phyloP scores from a whole-genome alignment of 2,113 vertebrate species.

The Aramus guarauna region DNA sequence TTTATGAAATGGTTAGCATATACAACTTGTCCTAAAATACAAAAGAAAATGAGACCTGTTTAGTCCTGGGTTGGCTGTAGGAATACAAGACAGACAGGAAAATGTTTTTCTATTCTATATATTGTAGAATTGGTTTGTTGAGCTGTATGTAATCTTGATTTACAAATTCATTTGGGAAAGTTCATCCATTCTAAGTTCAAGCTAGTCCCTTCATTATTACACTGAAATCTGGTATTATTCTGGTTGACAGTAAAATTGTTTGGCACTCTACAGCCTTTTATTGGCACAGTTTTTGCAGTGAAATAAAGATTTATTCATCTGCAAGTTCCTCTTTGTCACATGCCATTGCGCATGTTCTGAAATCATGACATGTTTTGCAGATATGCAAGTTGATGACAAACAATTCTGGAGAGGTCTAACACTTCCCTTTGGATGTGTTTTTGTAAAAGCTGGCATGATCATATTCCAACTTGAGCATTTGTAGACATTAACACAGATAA shows the following conservation, averaged over 20 bases:
- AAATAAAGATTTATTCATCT: slow-evolving; percentile 56
- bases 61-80: neutral
- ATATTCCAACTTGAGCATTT: slow-evolving; percentile 33
- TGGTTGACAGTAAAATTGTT: slow-evolving; percentile 9
- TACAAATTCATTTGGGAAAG: slow-evolving; percentile 1
- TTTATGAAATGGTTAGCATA: slow-evolving; percentile 90
- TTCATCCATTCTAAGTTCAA: neutral
- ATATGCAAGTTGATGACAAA: slow-evolving; percentile 55
- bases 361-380: slow-evolving; percentile 45
- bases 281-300: neutral
- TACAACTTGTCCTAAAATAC: slow-evolving; percentile 85
- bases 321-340: slow-evolving; percentile 36
- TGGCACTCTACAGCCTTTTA: neutral
- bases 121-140: neutral
- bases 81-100: neutral
- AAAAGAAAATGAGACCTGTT: slow-evolving; percentile 20
- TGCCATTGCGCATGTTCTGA: slow-evolving; percentile 39
- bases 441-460: slow-evolving; percentile 34
- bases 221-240: slow-evolving; percentile 3
- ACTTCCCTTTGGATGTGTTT: slow-evolving; percentile 37
- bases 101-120: neutral
- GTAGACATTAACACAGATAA: slow-evolving; percentile 43
- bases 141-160: neutral
- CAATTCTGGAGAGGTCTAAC: slow-evolving; percentile 63
- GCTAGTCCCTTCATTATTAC: neutral